phyloP scores from a whole-genome alignment of 2,113 vertebrate genomes.

The Erythrocercus mccallii region DNA sequence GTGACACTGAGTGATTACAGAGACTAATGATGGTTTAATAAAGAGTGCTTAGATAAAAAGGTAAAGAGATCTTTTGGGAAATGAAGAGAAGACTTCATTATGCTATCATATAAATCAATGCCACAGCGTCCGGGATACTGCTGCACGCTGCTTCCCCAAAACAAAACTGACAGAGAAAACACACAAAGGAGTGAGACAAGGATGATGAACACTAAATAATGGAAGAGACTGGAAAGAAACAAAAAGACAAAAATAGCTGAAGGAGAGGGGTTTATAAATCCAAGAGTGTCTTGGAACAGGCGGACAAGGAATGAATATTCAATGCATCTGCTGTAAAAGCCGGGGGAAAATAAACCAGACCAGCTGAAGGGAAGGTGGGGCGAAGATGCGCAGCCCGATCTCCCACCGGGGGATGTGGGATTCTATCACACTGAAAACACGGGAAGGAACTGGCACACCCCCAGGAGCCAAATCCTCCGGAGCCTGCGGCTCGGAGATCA shows the following conservation, averaged over 20 bases:
- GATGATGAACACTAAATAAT: background rate
- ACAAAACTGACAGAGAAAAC: background rate
- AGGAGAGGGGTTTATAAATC: background rate
- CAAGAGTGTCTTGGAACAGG: background rate
- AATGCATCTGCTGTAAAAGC: background rate
- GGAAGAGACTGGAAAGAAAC: background rate
- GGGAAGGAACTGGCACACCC: fast-evolving
- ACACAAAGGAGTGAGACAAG: background rate
- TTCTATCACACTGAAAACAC: background rate
- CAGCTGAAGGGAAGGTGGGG: fast-evolving
- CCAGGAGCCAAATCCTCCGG: background rate
- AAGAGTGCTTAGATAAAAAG: background rate
- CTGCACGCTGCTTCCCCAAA: background rate
- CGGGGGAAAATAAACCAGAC: background rate
- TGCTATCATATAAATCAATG: background rate
- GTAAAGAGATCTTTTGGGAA: background rate
- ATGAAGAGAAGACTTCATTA: constrained; percentile 5
- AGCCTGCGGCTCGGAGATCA: too few species aligned
- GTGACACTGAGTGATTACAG: background rate
- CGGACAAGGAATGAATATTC: background rate
- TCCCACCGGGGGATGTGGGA: fast-evolving
- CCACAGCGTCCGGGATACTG: background rate
- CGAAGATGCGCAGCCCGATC: fast-evolving
- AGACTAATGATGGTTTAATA: background rate
- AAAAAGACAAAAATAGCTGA: background rate